Evolutionary conservation across 1,140 invertebrate species (phyloP), one percentile per base, ranked within the genome.

Genomic region (Mylabris phalerata): DNA sequence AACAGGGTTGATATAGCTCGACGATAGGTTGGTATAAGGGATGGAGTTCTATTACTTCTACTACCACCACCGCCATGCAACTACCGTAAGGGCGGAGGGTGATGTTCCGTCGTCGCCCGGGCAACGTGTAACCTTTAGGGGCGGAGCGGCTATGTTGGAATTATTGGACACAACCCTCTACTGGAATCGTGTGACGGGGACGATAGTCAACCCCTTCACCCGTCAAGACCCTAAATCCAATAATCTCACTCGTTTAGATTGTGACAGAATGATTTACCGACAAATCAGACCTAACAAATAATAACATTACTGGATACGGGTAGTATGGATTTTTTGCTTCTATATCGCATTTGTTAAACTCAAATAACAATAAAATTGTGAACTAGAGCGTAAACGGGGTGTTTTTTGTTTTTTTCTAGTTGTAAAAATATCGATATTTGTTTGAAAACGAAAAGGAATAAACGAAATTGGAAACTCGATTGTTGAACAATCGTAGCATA

Each of bases 161-260:
- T 67, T 59, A 51, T 63, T 55, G 43, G 46, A 32, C 32, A 32
- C 32, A 32, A 52, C 39, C 42, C 43, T 44, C 44, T 56, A 26
- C 45, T 10, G 25, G 41, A 57, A 47, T 38, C 32, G 7, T 7
- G 7, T 32, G 32, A 13, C 2, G 7, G 32, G 32, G 32, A 7
- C 7, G 32, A 32, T 1, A 32, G 1, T 32, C 52, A 56, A 42
- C 55, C 63, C 56, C 38, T 32, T 54, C 45, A 41, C 40, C 57
- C 49, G 51, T 50, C 40, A 45, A 48, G 51, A 49, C 51, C 58
- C 58, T 48, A 68, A 68, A 68, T 68, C 67, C 67, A 68, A 67
- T 68, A 68, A 68, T 67, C 63, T 62, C 59, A 54, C 59, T 64
- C 65, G 67, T 65, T 68, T 68, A 65, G 63, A 67, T 66, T 68